Percentiles rank a stretch among this genome's conserved stretches.
These are phyloP conservation scores for Charanyca ferruginea DNA, from an alignment of 2,888 invertebrate genomes.

Conservation along the genomic window DNA sequence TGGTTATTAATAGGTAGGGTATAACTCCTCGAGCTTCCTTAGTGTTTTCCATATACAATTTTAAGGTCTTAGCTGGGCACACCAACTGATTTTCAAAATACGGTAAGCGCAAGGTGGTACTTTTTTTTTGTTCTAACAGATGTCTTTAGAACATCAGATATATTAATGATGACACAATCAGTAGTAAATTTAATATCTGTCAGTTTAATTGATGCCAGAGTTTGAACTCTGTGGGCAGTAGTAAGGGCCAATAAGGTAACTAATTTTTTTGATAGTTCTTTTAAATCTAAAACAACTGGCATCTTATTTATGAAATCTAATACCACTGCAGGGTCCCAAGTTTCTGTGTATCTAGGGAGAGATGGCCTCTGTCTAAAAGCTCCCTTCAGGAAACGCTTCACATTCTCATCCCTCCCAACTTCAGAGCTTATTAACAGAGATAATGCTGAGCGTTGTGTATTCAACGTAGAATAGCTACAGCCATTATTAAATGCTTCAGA, in stretches of 20 bases:
- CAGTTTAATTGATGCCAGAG: conserved; percentile 1
- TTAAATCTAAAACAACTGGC: background rate
- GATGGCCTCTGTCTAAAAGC: conserved; percentile 14
- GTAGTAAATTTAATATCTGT: background rate
- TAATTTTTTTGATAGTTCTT: conserved; percentile 10
- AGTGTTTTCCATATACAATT: background rate
- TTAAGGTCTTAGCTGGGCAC: background rate
- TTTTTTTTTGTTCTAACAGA: background rate
- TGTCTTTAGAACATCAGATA: conserved; percentile 12
- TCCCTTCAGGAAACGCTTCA: conserved; percentile 6
- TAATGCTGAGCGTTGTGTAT: conserved; percentile 7
- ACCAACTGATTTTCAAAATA: background rate
- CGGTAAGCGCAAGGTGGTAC: background rate
- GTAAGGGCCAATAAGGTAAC: background rate
- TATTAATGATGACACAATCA: conserved; percentile 11
- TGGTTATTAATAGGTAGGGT: background rate
- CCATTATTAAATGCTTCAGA: background rate
- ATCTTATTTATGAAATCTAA: conserved; percentile 5
- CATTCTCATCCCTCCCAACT: conserved; percentile 16
- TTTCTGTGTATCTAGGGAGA: conserved; percentile 6
- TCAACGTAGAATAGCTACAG: conserved; percentile 2
- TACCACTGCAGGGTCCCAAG: conserved; percentile 8
- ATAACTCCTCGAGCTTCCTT: conserved; percentile 15
- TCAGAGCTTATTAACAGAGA: conserved; percentile 16
- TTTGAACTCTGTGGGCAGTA: conserved; percentile 18